Base-by-base conservation (phyloP, 2,113 vertebrate species). In the Astatotilapia flaviijosephi region DNA sequence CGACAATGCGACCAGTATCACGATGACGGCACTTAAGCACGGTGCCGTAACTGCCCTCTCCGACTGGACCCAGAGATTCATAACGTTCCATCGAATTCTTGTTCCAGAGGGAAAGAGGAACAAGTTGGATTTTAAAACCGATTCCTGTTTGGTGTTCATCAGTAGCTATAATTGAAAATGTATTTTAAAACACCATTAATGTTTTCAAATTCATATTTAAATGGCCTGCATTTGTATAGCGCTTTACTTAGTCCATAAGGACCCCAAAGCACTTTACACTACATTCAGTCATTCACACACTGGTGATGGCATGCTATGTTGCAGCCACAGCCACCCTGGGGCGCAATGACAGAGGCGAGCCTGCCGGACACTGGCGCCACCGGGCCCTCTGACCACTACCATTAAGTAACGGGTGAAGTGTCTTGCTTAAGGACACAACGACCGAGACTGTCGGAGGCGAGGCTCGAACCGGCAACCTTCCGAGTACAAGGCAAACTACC, bases 21-120 rank as follows among this genome's bases (percentile, higher is more conserved):
- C 94, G 94, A 89, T 98, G 97, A 1, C 97, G 94, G 81, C 97
- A 98, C 51, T 97, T 98, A 62, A 97, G 96, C 89, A 98, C 97
- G 33, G 97, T 94, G 1, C 97, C 97, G 47, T 98, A 98, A 83
- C 97, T 98, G 21, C 97, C 98, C 89, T 98, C 97, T 10, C 98
- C 97, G 9, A 98, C 95, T 13, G 97, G 89, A 35, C 97, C 97
- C 35, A 98, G 94, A 82, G 96, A 96, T 93, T 98, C 97, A 86
- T 97, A 98, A 49, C 96, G 97, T 87, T 98, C 97, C 94, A 94
- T 94, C 1, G 8, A 3, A n/a, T 14, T 9, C 45, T 81, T 23
- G 6, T 6, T 10, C 70, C 35, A 53, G 28, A 45, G 51, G 26
- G 58, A 88, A 21, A 49, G 9, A 9, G 79, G 19, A n/a, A 26